These are phyloP conservation scores for Netelia fuscicornis DNA, from an alignment of 2,888 invertebrate species.

Conservation along the genomic window DNA sequence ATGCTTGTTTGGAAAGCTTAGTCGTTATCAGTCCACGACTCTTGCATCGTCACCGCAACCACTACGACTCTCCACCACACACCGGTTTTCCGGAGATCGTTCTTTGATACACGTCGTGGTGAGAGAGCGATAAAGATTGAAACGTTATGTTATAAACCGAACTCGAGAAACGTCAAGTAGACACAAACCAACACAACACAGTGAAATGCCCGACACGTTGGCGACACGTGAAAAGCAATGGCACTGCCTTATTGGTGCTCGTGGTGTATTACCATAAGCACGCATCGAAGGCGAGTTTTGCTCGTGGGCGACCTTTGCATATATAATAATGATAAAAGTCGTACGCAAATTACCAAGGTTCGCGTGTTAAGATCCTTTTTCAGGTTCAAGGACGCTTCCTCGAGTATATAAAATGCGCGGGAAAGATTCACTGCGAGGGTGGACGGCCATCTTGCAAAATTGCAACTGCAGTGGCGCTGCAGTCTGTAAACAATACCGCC, in stretches of 20 bases:
- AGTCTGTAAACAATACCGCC: no score
- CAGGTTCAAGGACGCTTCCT: slow-evolving; percentile 52
- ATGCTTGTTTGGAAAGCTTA: no score
- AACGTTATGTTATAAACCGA: no score
- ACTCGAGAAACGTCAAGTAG: no score
- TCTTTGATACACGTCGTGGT: no score
- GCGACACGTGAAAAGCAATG: slow-evolving; percentile 72
- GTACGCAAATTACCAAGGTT: slow-evolving; percentile 33
- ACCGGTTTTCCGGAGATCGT: no score
- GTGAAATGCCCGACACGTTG: slow-evolving; percentile 22
- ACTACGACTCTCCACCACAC: no score
- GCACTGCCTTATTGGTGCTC: slow-evolving; percentile 37
- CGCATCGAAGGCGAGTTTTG: slow-evolving; percentile 29
- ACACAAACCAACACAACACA: no score
- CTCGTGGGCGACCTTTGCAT: slow-evolving; percentile 48
- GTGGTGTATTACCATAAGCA: slow-evolving; percentile 57
- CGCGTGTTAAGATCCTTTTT: slow-evolving; percentile 20
- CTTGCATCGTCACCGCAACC: no score
- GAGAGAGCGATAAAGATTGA: no score
- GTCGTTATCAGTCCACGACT: no score
- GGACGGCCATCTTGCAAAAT: background rate
- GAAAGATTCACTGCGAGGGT: slow-evolving; percentile 7
- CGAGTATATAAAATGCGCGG: background rate
- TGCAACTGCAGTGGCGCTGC: background rate
- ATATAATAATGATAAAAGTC: slow-evolving; percentile 25